phyloP scores from a whole-genome alignment of 2,113 vertebrate genomes.

The Sander lucioperca region DNA sequence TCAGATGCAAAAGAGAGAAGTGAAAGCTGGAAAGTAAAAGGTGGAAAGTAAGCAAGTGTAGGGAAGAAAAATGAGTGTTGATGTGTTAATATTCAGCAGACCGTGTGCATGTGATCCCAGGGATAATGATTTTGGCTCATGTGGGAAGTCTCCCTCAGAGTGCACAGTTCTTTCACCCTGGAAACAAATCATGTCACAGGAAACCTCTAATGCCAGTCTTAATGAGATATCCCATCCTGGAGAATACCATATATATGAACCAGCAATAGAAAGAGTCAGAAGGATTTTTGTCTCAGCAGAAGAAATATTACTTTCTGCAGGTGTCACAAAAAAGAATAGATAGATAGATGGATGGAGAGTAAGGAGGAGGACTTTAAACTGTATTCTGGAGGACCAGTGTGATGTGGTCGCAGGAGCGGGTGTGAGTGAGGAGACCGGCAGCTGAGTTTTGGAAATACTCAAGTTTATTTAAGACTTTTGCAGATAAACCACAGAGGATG shows the following conservation, averaged over 20 bases:
- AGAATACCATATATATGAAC: slow-evolving; percentile 56
- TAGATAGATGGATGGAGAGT: not conserved
- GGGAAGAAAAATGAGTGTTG: slow-evolving; percentile 38
- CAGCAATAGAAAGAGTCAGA: slow-evolving; percentile 17
- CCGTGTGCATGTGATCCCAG: slow-evolving; percentile 41
- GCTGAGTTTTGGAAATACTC: too few relatives aligned
- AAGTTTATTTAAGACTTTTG: too few relatives aligned
- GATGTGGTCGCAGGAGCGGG: too few relatives aligned
- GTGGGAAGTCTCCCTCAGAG: slow-evolving; percentile 44
- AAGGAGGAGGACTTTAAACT: too few relatives aligned
- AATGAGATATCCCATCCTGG: slow-evolving; percentile 58
- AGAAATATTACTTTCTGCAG: slow-evolving; percentile 42
- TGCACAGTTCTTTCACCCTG: slow-evolving; percentile 55
- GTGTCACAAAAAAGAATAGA: not conserved
- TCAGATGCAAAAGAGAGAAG: slow-evolving; percentile 48
- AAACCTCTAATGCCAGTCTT: slow-evolving; percentile 70
- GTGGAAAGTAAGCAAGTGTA: slow-evolving; percentile 45
- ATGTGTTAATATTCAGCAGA: slow-evolving; percentile 53
- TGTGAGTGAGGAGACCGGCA: too few relatives aligned
- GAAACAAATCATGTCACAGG: slow-evolving; percentile 65
- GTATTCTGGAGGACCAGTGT: too few relatives aligned
- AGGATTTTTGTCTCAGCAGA: slow-evolving; percentile 55
- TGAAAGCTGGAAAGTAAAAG: slow-evolving; percentile 39
- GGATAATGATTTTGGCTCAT: slow-evolving; percentile 60
- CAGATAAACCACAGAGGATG: too few relatives aligned